Base-by-base conservation (phyloP, 2,113 vertebrate genomes). In the Hystrix brachyura region DNA sequence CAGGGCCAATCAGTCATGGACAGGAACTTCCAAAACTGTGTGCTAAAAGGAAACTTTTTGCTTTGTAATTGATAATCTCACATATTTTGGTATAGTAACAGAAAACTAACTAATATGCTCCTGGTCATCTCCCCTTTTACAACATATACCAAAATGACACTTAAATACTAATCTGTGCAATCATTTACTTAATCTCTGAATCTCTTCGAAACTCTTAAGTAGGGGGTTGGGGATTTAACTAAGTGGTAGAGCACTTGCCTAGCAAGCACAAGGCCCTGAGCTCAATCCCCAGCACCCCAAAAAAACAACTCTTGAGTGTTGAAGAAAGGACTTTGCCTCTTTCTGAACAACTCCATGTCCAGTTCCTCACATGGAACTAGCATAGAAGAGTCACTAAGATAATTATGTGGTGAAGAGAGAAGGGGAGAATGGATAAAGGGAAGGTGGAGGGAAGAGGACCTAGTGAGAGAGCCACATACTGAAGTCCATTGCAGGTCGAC, bases 401-500 rank as follows among this genome's bases (percentile, higher is more conserved):
- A 79, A 71, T 13, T 5, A 55, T 89, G 46, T n/a, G 15, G 48
- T 13, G 8, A 53, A 72, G 74, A 23, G 25, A 46, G 53, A 53
- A 78, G 85, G 32, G 46, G 19, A 38, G 19, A 64, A 38, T 2
- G 8, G 53, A 15, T 1, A 17, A 59, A 71, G 83, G 32, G 55
- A 64, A 94, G 82, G 34, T 27, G 7, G 5, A 81, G 29, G 55
- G 43, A 11, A 18, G 38, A 80, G 18, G 79, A 43, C 43, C n/a
- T 53, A 89, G 0, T 3, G 90, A 48, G 85, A 95, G 0, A 0
- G 25, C 43, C 88, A 99, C 99, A 98, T 99, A 99, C 99, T 99
- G 99, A 98, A 99, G 99, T 95, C 99, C 99, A 69, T 99, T 99
- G 98, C 99, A 99, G 78, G 99, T 99, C 27, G 99, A 99, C 98